Conservation (phyloP, 2,113 vertebrate genomes). For the Phoenicopterus ruber region DNA sequence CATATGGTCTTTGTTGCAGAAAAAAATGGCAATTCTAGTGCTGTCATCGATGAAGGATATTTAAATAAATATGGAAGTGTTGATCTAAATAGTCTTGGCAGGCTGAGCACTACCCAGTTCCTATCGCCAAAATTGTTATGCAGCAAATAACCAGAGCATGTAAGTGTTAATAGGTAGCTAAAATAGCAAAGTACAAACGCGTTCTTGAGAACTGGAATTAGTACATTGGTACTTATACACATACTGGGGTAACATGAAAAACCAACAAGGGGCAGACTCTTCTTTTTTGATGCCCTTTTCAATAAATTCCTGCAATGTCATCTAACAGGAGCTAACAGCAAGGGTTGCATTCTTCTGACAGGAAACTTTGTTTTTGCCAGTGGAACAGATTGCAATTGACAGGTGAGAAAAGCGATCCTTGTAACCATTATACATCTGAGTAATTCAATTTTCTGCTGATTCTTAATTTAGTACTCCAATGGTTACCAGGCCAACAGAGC, state of each 20-base stretch:
- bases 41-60: background rate
- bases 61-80: background rate
- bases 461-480: slow-evolving; percentile 19
- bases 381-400: slow-evolving; percentile 49
- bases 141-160: background rate
- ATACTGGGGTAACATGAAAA: background rate
- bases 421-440: background rate
- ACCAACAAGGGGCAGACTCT: background rate
- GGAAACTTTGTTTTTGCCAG: background rate
- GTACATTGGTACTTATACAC: background rate
- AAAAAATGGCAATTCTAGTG: background rate
- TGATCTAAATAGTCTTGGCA: background rate
- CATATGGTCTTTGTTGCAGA: background rate
- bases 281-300: background rate
- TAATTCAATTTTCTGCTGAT: slow-evolving; percentile 47
- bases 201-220: background rate
- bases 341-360: background rate
- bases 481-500: slow-evolving; percentile 18
- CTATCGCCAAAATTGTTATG: background rate
- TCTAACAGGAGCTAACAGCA: background rate
- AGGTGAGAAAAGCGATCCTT: slow-evolving; percentile 21
- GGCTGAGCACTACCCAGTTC: background rate
- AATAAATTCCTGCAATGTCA: background rate
- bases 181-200: background rate
- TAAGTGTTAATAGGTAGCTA: background rate